Evolutionary conservation across 2,797 vertebrate species (phyloP).

Genomic region (Eulemur albifrons): DNA sequence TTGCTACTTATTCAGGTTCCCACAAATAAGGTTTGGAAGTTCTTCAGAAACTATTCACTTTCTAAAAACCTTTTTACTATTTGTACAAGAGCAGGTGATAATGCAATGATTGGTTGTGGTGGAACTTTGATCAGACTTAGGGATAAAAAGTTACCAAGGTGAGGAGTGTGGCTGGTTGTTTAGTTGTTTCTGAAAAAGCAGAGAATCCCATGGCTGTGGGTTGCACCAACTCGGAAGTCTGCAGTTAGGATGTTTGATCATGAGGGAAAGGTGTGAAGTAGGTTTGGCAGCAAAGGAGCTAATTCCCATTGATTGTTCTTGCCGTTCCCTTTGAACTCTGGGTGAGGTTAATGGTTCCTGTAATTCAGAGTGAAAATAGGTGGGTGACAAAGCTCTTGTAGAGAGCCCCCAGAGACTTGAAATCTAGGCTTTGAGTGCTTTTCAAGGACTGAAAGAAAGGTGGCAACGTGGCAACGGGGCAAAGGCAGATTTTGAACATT

Average conservation of each 20-base stretch:
- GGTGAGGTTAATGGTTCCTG: neutral
- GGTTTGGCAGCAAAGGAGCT: neutral
- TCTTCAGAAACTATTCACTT: neutral
- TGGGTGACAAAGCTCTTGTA: neutral
- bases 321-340: neutral
- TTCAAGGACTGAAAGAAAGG: neutral
- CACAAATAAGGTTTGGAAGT: neutral
- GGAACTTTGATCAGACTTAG: neutral
- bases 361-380: constrained; percentile 32
- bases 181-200: neutral
- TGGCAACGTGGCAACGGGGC: no score
- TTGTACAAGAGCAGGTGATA: neutral
- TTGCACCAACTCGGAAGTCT: neutral
- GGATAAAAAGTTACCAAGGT: neutral
- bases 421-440: neutral
- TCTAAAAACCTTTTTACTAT: neutral
- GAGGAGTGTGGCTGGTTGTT: neutral
- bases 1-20: neutral
- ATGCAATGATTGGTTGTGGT: neutral
- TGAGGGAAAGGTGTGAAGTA: neutral
- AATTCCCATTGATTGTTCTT: neutral
- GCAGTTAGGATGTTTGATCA: neutral
- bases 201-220: neutral
- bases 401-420: neutral
- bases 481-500: neutral